Evolutionary conservation across 2,888 invertebrate genomes (phyloP), one percentile per base, ranked within the genome.

Genomic region (Perizoma affinitatum): DNA sequence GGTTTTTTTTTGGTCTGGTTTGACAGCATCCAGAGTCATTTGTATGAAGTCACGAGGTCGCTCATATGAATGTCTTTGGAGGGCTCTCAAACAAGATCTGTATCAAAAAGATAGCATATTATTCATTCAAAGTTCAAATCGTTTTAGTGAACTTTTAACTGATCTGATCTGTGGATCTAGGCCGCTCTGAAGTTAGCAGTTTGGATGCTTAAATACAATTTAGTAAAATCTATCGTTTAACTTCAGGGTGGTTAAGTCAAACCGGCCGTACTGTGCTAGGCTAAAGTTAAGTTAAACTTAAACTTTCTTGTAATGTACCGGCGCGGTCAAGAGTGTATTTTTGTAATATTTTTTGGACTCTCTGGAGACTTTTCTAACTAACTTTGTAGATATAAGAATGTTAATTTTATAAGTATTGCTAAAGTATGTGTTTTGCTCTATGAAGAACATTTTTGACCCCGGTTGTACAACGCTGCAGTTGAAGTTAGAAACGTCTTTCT

Each of bases 271-370:
- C 38, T 38, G 7, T 38, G 38, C 7, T 38, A 7, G 38, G 7
- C 38, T 38, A 1, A 38, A 38, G 38, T 22, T 22, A 11, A 22
- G 44, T 44, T 11, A 22, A 6, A n/a, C 22, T n/a, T 43, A 7
- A 22, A 61, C 44, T 49, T 7, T 54, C 11, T 60, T 51, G 42
- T 49, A 42, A 43, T 60, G 74, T 74, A 79, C 73, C 65, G 75
- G 71, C 77, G 77, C 69, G 78, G 76, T 69, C 77, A 79, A 62
- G 68, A 74, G 69, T 71, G 54, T 61, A 54, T 59, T 50, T 60
- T 46, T 40, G 34, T 51, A 36, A 10, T 22, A 9, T 40, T 48
- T 41, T 53, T 40, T 10, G 11, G 11, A 50, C 0, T 44, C n/a
- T n/a, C n/a, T n/a, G n/a, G n/a, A 50, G 38, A 43, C n/a, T 36